Evolutionary conservation across 2,888 invertebrate species (phyloP), one percentile per base, ranked within the genome.

Genomic region (Troides aeacus): DNA sequence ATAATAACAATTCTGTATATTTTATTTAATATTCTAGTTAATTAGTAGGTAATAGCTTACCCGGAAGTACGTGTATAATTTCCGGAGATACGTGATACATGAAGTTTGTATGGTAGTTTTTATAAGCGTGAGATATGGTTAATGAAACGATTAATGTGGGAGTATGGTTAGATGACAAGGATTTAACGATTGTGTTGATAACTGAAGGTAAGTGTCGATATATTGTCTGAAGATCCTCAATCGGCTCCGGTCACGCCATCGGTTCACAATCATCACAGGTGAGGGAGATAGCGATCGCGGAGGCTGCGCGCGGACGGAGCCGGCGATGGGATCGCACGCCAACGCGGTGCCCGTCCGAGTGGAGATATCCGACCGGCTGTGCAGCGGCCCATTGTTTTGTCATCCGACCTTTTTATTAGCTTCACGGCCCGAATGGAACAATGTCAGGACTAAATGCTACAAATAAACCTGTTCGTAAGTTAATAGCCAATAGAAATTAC

Each of bases 261-360:
- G 77, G 78, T 78, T 77, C 76, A 76, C 75, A 75, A 75, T 74
- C 74, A 76, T 76, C 79, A 74, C 75, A 57, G 72, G 75, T 77
- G 78, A 76, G 78, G 81, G 79, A 80, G 84, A 83, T 84, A 82
- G 78, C 77, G 75, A 79, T 79, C 77, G 70, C 50, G 64, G 62
- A 50, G 71, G 70, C 53, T 71, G 66, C 73, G 73, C 74, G 77
- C 74, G 75, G 78, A 78, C 75, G 72, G 73, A 78, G 79, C 78
- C 78, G 75, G 78, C 78, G 79, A 75, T 69, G 78, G 75, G 75
- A 74, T 83, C 81, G 72, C 81, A 82, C 84, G 82, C 87, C 81
- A 81, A 85, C 88, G 77, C 82, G 65, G 46, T 64, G 24, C 23
- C 62, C 24, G 50, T 46, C 30, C n/a, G 56, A n/a, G 56, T 17